These are phyloP conservation scores for Lepus europaeus DNA, from an alignment of 2,113 vertebrate genomes.

Conservation along the genomic window DNA sequence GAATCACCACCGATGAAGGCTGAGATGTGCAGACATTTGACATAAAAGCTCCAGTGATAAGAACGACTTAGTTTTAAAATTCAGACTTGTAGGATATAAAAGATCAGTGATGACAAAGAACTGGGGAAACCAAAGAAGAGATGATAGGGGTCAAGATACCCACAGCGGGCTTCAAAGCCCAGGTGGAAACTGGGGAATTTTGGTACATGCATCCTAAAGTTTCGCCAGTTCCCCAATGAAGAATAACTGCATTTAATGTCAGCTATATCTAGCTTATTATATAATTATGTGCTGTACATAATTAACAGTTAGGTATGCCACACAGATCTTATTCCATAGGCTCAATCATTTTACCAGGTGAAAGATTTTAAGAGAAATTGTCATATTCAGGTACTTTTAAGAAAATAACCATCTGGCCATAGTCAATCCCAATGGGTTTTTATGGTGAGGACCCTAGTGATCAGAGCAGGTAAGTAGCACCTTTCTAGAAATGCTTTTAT, in stretches of 20 bases:
- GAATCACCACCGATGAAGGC: not conserved
- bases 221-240: not conserved
- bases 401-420: not conserved
- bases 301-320: not conserved
- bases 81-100: not conserved
- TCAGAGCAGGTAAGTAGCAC: not conserved
- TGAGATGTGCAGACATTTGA: not conserved
- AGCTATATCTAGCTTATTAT: not conserved
- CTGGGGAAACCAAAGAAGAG: not conserved
- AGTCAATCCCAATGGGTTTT: not conserved
- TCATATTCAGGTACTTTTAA: not conserved
- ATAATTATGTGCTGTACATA: not conserved
- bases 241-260: not conserved
- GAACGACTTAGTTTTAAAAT: not conserved
- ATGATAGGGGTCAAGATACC: not conserved
- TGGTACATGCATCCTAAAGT: not conserved
- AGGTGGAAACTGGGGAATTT: too few species aligned
- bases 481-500: not conserved
- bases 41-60: not conserved
- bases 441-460: not conserved
- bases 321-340: not conserved
- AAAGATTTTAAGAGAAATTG: slow-evolving; percentile 17
- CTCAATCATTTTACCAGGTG: slow-evolving; percentile 11
- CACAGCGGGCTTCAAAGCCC: not conserved
- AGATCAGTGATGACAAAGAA: not conserved